Conservation (phyloP, 2,888 invertebrate genomes). For the Pelosia muscerda region DNA sequence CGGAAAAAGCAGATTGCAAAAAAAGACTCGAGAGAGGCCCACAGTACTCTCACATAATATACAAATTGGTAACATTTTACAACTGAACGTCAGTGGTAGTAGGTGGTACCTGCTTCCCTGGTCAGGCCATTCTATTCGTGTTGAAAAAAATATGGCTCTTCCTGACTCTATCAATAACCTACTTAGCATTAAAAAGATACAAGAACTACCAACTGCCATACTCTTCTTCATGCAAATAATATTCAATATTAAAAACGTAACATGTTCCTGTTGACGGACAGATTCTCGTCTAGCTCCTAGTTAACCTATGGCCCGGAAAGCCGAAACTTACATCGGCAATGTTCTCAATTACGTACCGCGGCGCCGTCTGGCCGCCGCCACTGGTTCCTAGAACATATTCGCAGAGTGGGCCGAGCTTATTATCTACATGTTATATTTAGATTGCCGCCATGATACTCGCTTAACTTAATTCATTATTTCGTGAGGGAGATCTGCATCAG, state of each 20-base stretch:
- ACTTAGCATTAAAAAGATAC: not conserved
- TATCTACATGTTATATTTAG: constrained; percentile 37
- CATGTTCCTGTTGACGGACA: constrained; percentile 23
- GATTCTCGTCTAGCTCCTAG: constrained; percentile 31
- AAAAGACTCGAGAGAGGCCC: not conserved
- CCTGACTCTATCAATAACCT: too few species aligned
- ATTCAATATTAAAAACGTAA: not conserved
- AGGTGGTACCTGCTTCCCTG: too few species aligned
- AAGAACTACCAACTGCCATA: not conserved
- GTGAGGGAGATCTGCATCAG: constrained; percentile 21
- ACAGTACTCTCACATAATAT: too few species aligned
- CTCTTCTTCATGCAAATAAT: not conserved
- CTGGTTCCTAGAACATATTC: constrained; percentile 42
- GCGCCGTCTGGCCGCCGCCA: constrained; percentile 38
- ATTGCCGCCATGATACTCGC: constrained; percentile 29
- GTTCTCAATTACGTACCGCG: constrained; percentile 25
- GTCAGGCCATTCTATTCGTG: not conserved
- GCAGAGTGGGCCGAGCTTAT: constrained; percentile 11
- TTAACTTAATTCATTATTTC: constrained; percentile 19
- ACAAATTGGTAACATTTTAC: too few species aligned
- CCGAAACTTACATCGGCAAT: constrained; percentile 23
- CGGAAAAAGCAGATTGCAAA: not conserved
- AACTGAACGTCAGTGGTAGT: too few species aligned
- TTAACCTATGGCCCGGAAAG: constrained; percentile 45
- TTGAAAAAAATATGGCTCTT: not conserved